Evolutionary conservation across 2,113 vertebrate genomes (phyloP).

Genomic region (Chroicocephalus ridibundus): DNA sequence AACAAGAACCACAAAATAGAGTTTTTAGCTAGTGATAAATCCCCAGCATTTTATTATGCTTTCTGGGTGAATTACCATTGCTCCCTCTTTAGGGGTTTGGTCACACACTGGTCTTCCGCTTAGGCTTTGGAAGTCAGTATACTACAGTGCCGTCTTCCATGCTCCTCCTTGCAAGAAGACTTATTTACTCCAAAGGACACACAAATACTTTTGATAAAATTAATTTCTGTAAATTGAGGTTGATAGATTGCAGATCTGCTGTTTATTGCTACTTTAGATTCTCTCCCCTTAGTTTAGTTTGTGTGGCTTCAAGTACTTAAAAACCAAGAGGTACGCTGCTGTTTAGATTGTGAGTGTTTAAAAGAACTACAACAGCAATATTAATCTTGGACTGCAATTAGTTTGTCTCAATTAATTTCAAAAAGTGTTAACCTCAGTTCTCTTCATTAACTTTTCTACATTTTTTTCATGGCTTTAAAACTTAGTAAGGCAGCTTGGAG

Average conservation of each 20-base stretch:
- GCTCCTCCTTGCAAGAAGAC: neutral
- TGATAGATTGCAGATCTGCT: neutral
- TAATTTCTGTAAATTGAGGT: neutral
- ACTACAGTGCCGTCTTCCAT: neutral
- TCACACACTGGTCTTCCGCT: neutral
- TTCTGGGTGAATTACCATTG: neutral
- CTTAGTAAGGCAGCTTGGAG: neutral
- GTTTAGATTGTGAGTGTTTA: neutral
- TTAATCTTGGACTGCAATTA: neutral
- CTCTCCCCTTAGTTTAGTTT: neutral
- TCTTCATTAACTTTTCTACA: neutral
- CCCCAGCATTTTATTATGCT: neutral
- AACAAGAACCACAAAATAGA: neutral
- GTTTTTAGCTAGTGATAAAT: neutral
- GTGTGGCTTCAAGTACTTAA: neutral
- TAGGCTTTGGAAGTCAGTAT: neutral
- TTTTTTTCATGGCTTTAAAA: neutral
- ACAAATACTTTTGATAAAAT: neutral
- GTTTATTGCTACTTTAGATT: neutral
- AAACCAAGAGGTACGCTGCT: neutral
- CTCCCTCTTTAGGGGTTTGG: neutral
- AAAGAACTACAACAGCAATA: neutral
- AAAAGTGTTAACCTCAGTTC: neutral
- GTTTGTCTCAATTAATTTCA: neutral
- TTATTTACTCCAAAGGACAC: neutral